phyloP scores from a whole-genome alignment of 2,888 invertebrate genomes.

The Caenorhabditis parvicauda region DNA sequence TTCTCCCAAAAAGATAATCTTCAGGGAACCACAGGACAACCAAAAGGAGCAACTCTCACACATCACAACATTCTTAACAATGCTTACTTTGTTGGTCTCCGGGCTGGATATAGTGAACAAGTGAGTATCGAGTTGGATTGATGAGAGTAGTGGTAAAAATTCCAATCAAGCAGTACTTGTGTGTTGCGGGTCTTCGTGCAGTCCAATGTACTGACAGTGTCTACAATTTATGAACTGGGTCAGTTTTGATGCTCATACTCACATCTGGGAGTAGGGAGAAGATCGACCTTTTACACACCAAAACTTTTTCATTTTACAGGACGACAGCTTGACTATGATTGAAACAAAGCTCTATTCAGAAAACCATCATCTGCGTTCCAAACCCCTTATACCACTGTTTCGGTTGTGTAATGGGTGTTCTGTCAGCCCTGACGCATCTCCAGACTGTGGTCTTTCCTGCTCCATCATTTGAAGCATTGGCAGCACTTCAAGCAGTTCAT shows the following conservation, averaged over 20 bases:
- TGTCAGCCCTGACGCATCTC: conserved; percentile 68
- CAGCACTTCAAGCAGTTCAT: conserved; percentile 71
- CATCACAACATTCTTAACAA: conserved; percentile 79
- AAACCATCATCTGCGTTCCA: conserved; percentile 54
- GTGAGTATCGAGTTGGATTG: conserved; percentile 26
- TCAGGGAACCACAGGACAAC: conserved; percentile 78
- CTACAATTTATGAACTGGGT: too few species aligned
- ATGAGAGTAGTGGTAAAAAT: conserved; percentile 2
- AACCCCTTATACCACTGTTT: conserved; percentile 72
- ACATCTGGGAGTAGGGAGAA: neutral
- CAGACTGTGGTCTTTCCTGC: conserved; percentile 65
- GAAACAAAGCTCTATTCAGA: conserved; percentile 2
- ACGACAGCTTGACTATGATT: neutral
- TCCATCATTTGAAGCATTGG: conserved; percentile 68
- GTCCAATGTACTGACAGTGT: neutral
- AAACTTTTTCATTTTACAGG: neutral
- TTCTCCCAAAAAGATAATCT: too few species aligned
- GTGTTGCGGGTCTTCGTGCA: neutral
- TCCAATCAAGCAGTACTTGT: neutral
- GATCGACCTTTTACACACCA: neutral
- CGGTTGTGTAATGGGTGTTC: conserved; percentile 72
- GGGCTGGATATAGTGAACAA: conserved; percentile 65
- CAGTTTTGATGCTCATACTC: neutral
- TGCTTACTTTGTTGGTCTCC: conserved; percentile 70
- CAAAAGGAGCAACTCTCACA: conserved; percentile 72